Base-by-base conservation (phyloP, 2,113 vertebrate species). In the Nanorana parkeri region DNA sequence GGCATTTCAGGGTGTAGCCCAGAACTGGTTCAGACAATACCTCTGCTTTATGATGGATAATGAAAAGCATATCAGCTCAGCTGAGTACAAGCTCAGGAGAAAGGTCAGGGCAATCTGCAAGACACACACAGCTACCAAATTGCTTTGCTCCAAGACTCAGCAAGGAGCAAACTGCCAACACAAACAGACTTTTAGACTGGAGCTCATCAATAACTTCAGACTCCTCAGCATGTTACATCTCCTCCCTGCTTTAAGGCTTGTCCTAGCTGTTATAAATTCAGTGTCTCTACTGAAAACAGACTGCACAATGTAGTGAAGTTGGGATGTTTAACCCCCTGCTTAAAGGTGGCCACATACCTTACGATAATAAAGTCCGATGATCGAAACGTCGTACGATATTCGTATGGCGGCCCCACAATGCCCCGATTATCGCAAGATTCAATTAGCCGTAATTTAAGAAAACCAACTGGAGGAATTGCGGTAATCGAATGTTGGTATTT, bases 1-100 rank as follows among this genome's bases (percentile, higher is more conserved):
- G 66, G 78, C 66, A 69, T 81, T 81, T 74, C 60, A 55, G 68
- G 68, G 60, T 74, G 69, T 66, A 73, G 47, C 28, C 23, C 19
- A 55, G 26, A 81, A 73, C 68, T 65, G 79, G 68, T 65, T 81
- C 60, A 74, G 47, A 81, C 69, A 81, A 81, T 81, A 74, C 47
- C 68, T 71, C 68, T 66, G 20, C 54, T 54, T 81, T 73, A 72
- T 76, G 29, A 54, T 67, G 72, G 61, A 75, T 82, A 82, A 75
- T 76, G 63, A 75, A 76, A 51, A 68, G 54, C 29, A 36, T 76
- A 83, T 83, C 58, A n/a, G 17, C 23, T 68, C 32, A 29, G 21
- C 52, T 83, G 11, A 75, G 28, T 55, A 76, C n/a, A 64, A 74
- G 24, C 78, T 51, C 5, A 26, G 78, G 56, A 68, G 56, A 69